Percentiles rank a stretch among this genome's conserved stretches.
phyloP scores from a whole-genome alignment of 2,113 vertebrate genomes.

The Oxygymnocypris stewartii region DNA sequence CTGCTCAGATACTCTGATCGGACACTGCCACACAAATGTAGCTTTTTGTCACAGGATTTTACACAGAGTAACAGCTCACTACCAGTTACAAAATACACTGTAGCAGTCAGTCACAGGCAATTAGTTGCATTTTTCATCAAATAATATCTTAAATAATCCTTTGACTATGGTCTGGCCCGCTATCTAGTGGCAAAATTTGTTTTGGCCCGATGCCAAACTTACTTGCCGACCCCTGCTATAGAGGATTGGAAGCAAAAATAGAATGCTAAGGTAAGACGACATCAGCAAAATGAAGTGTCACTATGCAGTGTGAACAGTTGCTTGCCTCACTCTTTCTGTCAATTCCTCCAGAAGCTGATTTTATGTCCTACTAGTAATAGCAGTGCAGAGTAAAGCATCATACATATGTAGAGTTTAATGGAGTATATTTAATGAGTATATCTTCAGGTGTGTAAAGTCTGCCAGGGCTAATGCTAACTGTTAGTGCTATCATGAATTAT shows the following conservation, averaged over 20 bases:
- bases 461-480: background rate
- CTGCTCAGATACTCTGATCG: too few species aligned
- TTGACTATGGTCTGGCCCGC: too few species aligned
- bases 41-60: too few species aligned
- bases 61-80: too few species aligned
- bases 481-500: background rate
- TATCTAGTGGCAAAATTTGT: too few species aligned
- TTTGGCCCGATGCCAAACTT: too few species aligned
- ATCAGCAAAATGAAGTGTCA: conserved; percentile 3
- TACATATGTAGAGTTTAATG: background rate
- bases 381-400: background rate
- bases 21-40: too few species aligned
- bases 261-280: background rate
- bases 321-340: background rate
- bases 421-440: background rate
- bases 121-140: too few species aligned
- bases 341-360: background rate
- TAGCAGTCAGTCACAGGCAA: too few species aligned
- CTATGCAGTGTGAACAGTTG: background rate
- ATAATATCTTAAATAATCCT: too few species aligned
- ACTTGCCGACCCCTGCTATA: too few species aligned
- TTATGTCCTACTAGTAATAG: background rate
- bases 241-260: conserved; percentile 8
- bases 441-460: background rate
- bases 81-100: too few species aligned